Base-by-base conservation (phyloP, 2,888 invertebrate genomes). In the Agelastica alni region DNA sequence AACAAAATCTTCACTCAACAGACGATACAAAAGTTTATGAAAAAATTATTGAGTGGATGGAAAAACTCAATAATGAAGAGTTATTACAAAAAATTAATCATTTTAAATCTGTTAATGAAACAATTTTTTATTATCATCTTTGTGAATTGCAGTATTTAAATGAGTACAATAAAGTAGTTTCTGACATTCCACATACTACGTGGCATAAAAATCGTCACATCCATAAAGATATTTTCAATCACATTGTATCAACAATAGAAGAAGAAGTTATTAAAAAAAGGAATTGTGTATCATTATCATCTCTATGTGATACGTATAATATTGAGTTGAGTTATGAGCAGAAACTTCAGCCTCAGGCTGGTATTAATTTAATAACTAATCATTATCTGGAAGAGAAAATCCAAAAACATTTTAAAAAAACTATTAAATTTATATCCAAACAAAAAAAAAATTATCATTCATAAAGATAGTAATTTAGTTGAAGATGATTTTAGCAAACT, bases 141-240 rank as follows among this genome's bases (percentile, higher is more conserved):
- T 42, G 14, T 42, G 42, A 3, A 10, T 28, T 28, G n/a, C 5
- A 48, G 42, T 52, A 47, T 52, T 42, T 47, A 52, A 37, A 43
- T 52, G 43, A 43, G 14, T 48, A 56, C 13, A 56, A 52, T 47
- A 51, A 56, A 56, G 6, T 22, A 47, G 47, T 56, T 52, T 39
- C 46, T 12, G 51, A 46, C 16, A 12, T 31, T 31, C 51, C 42
- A 41, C 13, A 31, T 44, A 51, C 51, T 41, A 31, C 55, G n/a
- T 55, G 51, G 34, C 55, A 55, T 42, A 51, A 46, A 34, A 55
- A 51, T 51, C 26, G 45, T 31, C 17, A 54, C 16, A 54, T 54
- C 12, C 49, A 54, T 16, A 41, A 54, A 49, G 30, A 39, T 3
- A 49, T 54, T 44, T 51, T 51, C 20, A 37, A 44, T 44, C n/a